Base-by-base conservation (phyloP, 2,113 vertebrate genomes). In the Orthochromis indermauri region DNA sequence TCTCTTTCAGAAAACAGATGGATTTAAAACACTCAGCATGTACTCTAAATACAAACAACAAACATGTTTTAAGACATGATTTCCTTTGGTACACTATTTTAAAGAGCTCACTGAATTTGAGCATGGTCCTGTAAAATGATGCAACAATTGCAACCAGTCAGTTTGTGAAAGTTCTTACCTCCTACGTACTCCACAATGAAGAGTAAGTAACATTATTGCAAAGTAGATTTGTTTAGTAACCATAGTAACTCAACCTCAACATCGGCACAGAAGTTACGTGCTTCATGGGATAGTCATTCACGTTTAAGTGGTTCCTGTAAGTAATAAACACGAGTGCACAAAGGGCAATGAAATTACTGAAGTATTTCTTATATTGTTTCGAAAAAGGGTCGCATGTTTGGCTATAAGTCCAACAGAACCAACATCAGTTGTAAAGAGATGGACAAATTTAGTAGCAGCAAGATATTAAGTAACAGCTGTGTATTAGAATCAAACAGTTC, bases 101-200 rank as follows among this genome's bases (percentile, higher is more conserved):
- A 4, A 61, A 31, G 57, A 61, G 53, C 53, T 55, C 21, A 24
- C 53, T 55, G 53, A 55, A 55, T 13, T 24, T 13, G 21, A 55
- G 57, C 57, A 31, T 10, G 26, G 26, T 61, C 28, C 26, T 10
- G 0, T 61, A 61, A 59, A 31, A 31, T 10, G 8, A 31, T 31
- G 57, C 57, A 28, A 61, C 14, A 0, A 61, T 17, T 31, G 57
- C 26, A 31, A 4, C 14, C 57, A 61, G 57, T 61, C 26, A 61
- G 5, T 61, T 61, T 61, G 26, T 61, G 57, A 31, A 61, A 61
- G 28, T 0, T 10, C 26, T 6, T 31, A 4, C 14, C 14, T 31
- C 14, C 26, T 4, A 0, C 8, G 1, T 59, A 59, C 26, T 31
- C 0, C 8, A 31, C 26, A 9, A 59, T 59, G 55, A 59, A 59